Percentiles rank a stretch among this genome's conserved stretches.
phyloP scores from a whole-genome alignment of 1,140 invertebrate genomes.

The Aphelenchoides avenae region DNA sequence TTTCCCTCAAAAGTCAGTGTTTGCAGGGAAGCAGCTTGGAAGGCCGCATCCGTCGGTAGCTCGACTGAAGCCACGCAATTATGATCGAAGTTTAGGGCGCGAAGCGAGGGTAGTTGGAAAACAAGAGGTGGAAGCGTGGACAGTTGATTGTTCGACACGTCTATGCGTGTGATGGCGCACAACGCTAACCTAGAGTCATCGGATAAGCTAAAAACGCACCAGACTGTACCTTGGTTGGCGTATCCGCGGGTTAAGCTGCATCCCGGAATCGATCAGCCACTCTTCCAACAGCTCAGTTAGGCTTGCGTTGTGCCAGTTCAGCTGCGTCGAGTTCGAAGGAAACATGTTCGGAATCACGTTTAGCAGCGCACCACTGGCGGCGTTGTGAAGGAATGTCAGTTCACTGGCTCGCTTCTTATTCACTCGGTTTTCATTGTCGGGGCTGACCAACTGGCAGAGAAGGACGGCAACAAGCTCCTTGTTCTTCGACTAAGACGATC shows the following conservation, averaged over 20 bases:
- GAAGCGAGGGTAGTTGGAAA: slow-evolving; percentile 75
- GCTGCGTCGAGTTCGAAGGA: slow-evolving; percentile 79
- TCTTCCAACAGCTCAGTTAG: slow-evolving; percentile 71
- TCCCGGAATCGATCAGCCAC: slow-evolving; percentile 77
- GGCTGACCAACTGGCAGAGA: slow-evolving; percentile 32
- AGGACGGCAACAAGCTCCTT: slow-evolving; percentile 31
- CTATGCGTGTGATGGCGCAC: slow-evolving; percentile 83
- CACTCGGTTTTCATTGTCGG: slow-evolving; percentile 64
- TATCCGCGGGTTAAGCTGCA: slow-evolving; percentile 77
- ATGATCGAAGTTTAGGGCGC: slow-evolving; percentile 42
- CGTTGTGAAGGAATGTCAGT: not conserved
- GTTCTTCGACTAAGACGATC: no score
- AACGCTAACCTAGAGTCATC: slow-evolving; percentile 67
- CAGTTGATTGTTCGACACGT: slow-evolving; percentile 85
- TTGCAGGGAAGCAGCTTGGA: slow-evolving; percentile 70
- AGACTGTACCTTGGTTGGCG: slow-evolving; percentile 26
- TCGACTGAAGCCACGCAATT: slow-evolving; percentile 13
- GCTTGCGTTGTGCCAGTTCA: slow-evolving; percentile 80
- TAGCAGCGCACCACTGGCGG: slow-evolving; percentile 15
- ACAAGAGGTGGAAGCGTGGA: slow-evolving; percentile 73
- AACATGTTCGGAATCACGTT: slow-evolving; percentile 67
- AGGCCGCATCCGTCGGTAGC: slow-evolving; percentile 17
- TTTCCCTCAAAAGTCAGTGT: slow-evolving; percentile 70
- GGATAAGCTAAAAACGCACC: not conserved
- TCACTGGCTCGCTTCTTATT: slow-evolving; percentile 71